Evolutionary conservation across 2,113 vertebrate species (phyloP).

Genomic region (Desmodus rotundus): DNA sequence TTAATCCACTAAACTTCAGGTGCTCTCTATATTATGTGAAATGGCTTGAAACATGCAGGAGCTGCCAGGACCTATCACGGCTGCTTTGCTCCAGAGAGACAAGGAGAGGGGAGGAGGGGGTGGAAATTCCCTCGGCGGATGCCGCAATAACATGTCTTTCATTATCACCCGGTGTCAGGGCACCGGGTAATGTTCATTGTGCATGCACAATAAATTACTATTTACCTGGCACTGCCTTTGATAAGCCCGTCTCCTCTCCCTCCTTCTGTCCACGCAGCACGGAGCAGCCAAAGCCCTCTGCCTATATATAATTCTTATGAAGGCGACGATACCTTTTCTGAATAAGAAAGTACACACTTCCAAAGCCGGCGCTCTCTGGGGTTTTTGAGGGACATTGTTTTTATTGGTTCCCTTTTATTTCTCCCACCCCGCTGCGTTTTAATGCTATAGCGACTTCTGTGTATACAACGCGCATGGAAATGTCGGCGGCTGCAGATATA

Average conservation of each 20-base stretch:
- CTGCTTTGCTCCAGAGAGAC: constrained; percentile 85
- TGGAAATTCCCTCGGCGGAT: constrained; percentile 83
- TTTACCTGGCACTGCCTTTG: constrained; percentile 92
- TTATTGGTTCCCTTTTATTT: constrained; percentile 89
- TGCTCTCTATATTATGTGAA: constrained; percentile 89
- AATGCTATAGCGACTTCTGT: constrained; percentile 92
- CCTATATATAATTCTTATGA: constrained; percentile 89
- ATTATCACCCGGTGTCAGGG: constrained; percentile 90
- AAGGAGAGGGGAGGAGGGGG: constrained; percentile 77
- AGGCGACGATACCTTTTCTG: constrained; percentile 86
- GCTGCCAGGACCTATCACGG: constrained; percentile 86
- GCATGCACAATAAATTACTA: constrained; percentile 93
- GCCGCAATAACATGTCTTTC: constrained; percentile 89
- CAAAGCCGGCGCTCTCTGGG: constrained; percentile 86
- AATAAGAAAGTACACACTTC: constrained; percentile 87
- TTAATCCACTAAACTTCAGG: constrained; percentile 89
- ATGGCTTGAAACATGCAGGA: constrained; percentile 89
- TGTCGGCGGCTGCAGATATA: constrained; percentile 95
- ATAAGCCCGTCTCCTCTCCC: constrained; percentile 86
- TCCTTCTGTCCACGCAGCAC: constrained; percentile 80
- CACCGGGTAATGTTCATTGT: constrained; percentile 89
- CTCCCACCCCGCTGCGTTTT: constrained; percentile 86
- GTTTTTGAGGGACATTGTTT: constrained; percentile 91
- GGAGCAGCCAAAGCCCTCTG: constrained; percentile 77
- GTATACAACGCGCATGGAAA: constrained; percentile 98